Conservation (phyloP, 1,140 invertebrate species). For the Leptinotarsa texana region DNA sequence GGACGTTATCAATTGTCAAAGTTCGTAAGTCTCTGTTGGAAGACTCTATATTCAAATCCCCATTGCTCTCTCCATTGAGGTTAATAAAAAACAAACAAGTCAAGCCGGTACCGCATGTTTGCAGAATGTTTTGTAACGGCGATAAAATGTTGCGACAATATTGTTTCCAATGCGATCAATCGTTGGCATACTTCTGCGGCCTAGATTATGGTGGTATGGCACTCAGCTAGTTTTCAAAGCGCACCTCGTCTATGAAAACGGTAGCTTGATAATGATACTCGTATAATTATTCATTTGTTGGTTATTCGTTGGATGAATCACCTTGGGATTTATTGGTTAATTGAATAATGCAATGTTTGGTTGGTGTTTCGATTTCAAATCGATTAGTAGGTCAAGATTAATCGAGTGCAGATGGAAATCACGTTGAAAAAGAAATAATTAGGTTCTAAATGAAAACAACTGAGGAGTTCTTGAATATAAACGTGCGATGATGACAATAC, state of each 20-base stretch:
- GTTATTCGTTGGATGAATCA: no score
- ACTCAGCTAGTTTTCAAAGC: background rate
- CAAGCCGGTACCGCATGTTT: constrained; percentile 1
- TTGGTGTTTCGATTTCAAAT: background rate
- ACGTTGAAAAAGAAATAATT: no score
- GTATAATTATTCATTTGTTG: no score
- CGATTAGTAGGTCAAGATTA: no score
- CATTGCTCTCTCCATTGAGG: background rate
- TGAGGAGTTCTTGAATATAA: no score
- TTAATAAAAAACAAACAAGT: background rate
- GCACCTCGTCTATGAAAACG: background rate
- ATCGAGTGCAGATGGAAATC: no score
- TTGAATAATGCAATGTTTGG: background rate
- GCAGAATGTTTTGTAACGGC: constrained; percentile 3
- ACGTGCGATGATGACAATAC: no score
- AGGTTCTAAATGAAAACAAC: no score
- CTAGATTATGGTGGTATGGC: background rate
- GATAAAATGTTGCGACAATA: constrained; percentile 8
- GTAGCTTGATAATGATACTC: background rate
- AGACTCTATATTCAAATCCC: no score
- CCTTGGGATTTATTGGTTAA: background rate
- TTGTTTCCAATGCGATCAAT: background rate
- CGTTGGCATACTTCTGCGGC: background rate
- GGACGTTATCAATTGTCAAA: no score
- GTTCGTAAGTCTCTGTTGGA: no score